Percentiles rank a stretch among this genome's conserved stretches.
These are phyloP conservation scores for Montipora capitata DNA, from an alignment of 92 coral and sea anemone genomes.

Conservation along the genomic window DNA sequence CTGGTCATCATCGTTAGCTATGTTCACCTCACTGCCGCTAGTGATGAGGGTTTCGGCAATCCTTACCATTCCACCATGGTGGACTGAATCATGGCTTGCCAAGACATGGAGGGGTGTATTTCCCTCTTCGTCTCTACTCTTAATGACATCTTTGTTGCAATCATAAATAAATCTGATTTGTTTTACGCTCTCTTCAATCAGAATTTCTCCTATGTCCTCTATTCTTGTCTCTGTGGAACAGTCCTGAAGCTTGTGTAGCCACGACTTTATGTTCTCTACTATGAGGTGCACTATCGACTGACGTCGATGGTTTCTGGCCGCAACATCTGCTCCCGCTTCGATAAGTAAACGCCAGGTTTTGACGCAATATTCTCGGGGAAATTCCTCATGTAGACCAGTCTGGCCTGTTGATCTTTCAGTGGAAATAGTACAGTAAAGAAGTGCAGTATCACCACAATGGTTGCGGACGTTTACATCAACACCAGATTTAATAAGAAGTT, in stretches of 20 bases:
- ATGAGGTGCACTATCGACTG: constrained; percentile 5
- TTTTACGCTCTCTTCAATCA: not conserved
- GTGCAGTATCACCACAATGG: constrained; percentile 22
- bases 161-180: not conserved
- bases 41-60: constrained; percentile 2
- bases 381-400: not conserved
- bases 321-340: constrained; percentile 38
- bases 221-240: not conserved
- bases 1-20: not conserved
- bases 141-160: not conserved
- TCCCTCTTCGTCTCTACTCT: constrained; percentile 2
- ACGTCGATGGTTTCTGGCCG: not conserved
- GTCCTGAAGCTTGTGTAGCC: not conserved
- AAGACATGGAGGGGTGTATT: constrained; percentile 31
- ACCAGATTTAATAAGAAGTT: not conserved
- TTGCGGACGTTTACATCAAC: too few relatives aligned
- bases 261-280: not conserved
- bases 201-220: too few relatives aligned
- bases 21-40: constrained; percentile 7
- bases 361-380: not conserved
- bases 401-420: not conserved
- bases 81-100: not conserved
- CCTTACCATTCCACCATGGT: not conserved
- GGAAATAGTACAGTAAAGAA: not conserved
- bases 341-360: constrained; percentile 19